A percentile compares a stretch with the other conserved stretches of the same genome.
Evolutionary conservation across 1,140 invertebrate genomes (phyloP).

Genomic region (Drosophila willistoni): DNA sequence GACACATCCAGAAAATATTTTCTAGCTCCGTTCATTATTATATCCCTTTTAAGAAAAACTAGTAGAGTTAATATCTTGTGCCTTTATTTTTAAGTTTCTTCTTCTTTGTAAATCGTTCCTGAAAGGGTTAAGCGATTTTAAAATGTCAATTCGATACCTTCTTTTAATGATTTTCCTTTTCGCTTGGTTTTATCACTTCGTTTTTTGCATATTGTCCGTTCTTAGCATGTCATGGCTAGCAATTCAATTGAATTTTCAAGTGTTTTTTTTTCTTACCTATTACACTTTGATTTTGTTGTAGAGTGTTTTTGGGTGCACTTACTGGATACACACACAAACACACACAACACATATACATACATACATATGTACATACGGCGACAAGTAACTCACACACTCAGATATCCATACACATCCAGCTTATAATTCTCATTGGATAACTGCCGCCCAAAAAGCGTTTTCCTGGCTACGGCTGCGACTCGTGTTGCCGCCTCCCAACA

Average conservation of each 20-base stretch:
- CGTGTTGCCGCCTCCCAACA: constrained; percentile 5
- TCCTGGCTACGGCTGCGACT: constrained; percentile 10
- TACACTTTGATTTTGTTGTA: neutral
- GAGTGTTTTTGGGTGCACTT: constrained; percentile 15
- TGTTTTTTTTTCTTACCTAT: neutral
- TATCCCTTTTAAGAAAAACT: too few species aligned
- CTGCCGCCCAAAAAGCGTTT: constrained; percentile 36
- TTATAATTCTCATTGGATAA: constrained; percentile 59
- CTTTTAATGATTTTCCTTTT: too few species aligned
- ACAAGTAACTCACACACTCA: constrained; percentile 19
- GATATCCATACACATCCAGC: constrained; percentile 32
- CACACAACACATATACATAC: constrained; percentile 18
- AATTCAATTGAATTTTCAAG: constrained; percentile 1
- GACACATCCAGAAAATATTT: too few species aligned
- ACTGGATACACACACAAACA: constrained; percentile 19
- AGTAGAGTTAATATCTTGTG: too few species aligned
- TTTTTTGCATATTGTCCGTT: too few species aligned
- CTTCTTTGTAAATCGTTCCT: too few species aligned
- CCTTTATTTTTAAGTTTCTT: too few species aligned
- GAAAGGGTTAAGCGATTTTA: too few species aligned
- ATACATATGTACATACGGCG: constrained; percentile 21
- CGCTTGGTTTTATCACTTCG: too few species aligned
- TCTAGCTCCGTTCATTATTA: too few species aligned
- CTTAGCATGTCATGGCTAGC: neutral
- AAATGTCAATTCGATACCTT: too few species aligned